Percentiles rank a stretch among this genome's conserved stretches.
phyloP scores from a whole-genome alignment of 2,113 vertebrate species.

The Apeltes quadracus region DNA sequence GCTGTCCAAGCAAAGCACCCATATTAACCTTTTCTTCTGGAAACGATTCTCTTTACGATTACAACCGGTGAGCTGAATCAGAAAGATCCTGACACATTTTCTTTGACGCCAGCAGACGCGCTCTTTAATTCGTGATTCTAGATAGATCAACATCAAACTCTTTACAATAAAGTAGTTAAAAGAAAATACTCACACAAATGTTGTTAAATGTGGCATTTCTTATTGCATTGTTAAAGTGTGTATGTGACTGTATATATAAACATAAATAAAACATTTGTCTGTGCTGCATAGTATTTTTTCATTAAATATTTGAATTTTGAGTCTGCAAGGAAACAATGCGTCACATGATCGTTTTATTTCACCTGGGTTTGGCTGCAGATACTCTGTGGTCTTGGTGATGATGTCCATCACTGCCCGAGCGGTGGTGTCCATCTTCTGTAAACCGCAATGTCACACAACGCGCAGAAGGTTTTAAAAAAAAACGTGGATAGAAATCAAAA shows the following conservation, averaged over 20 bases:
- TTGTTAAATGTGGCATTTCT: background rate
- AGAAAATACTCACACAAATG: background rate
- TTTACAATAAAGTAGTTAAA: background rate
- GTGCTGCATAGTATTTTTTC: background rate
- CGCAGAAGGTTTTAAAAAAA: background rate
- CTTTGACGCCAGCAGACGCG: background rate
- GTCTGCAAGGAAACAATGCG: too few species aligned
- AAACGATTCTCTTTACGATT: background rate
- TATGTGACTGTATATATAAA: background rate
- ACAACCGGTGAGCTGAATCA: background rate
- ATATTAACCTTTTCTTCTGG: background rate
- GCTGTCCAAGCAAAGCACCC: slow-evolving; percentile 76
- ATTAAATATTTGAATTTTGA: background rate
- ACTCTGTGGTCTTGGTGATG: slow-evolving; percentile 97
- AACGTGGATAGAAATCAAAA: background rate
- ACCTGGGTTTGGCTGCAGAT: slow-evolving; percentile 99
- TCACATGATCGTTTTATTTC: slow-evolving; percentile 16
- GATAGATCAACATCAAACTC: background rate
- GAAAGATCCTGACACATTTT: background rate
- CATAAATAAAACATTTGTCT: background rate
- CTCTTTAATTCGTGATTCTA: background rate
- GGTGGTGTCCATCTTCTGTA: slow-evolving; percentile 93
- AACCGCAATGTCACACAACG: slow-evolving; percentile 33
- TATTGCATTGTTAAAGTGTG: background rate
- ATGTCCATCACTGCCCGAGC: slow-evolving; percentile 95